Base-by-base conservation (phyloP, 2,113 vertebrate species). In the Collichthys lucidus region DNA sequence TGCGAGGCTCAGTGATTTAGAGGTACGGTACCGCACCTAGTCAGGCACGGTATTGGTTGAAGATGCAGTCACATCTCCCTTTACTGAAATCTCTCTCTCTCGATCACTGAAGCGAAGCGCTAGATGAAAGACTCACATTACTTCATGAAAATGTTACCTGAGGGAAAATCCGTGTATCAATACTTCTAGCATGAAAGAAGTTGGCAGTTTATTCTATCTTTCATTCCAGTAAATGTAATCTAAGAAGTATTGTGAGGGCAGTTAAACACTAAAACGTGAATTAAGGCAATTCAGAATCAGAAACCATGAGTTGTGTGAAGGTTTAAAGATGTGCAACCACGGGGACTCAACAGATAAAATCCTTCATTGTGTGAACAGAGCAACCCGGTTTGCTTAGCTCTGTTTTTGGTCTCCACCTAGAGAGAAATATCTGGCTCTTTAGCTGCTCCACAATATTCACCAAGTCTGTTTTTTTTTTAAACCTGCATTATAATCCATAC, bases 111-210 rank as follows among this genome's bases (percentile, higher is more conserved):
- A 77, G 22, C 73, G 47, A 78, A 57, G 66, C 46, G 20, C 35
- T 74, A 46, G 56, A 75, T 72, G 22, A 76, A 85, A 26, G 66
- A 63, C 35, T 76, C 31, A 19, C 71, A 75, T 68, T 57, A 22
- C 8, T 55, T 42, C 64, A 53, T 70, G 52, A 52, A 68, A 84
- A 67, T 29, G 69, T 87, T 57, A 10, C 42, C 19, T 64, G 3
- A 6, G 46, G 62, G 50, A 7, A 42, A 60, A 63, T 67, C 8
- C 22, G 16, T 47, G 6, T 35, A 62, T 79, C 66, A 81, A 69
- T 24, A 68, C 62, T 69, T 57, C 35, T 67, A 59, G 50, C 11
- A 12, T 57, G 24, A 77, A 52, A 71, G 11, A 42, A 5, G 1
- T 52, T 11, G 26, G 24, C 12, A 61, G 60, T 10, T 84, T 9